Percentiles rank a stretch among this genome's conserved stretches.
These are phyloP conservation scores for Todus mexicanus DNA, from an alignment of 2,797 vertebrate species.

Conservation along the genomic window DNA sequence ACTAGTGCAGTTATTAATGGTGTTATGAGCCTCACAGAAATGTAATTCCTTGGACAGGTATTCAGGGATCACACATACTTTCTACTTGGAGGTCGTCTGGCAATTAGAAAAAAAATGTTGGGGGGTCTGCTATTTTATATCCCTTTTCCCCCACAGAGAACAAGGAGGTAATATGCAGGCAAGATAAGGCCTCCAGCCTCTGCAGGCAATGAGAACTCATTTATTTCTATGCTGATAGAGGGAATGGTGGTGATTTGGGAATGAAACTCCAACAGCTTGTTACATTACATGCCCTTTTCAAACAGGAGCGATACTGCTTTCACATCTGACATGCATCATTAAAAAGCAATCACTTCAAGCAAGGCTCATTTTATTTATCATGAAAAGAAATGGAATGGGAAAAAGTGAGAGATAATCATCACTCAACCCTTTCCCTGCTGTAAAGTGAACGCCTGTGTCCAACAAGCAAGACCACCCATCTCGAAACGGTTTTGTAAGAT, in stretches of 20 bases:
- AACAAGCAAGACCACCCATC: constrained; percentile 47
- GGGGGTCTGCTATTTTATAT: constrained; percentile 4
- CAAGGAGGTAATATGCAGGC: constrained; percentile 25
- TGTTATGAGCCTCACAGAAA: background rate
- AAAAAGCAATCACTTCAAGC: constrained; percentile 57
- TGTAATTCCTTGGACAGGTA: constrained; percentile 14
- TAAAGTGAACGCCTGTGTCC: constrained; percentile 20
- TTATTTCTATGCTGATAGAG: constrained; percentile 36
- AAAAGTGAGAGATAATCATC: constrained; percentile 59
- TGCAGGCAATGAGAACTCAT: background rate
- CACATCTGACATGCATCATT: constrained; percentile 48
- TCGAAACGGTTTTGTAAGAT: constrained; percentile 1
- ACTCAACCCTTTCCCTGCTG: constrained; percentile 39
- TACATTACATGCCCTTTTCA: constrained; percentile 44
- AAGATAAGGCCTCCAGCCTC: background rate
- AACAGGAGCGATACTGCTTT: constrained; percentile 25
- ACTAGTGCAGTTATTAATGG: background rate
- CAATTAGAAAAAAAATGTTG: background rate
- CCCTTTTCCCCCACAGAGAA: constrained; percentile 15
- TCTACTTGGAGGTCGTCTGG: constrained; percentile 21
- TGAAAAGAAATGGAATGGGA: constrained; percentile 5
- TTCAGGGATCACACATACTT: constrained; percentile 5
- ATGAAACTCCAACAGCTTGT: constrained; percentile 44
- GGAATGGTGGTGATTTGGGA: constrained; percentile 31
- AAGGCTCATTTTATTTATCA: constrained; percentile 49